Base-by-base conservation (phyloP, 1,140 invertebrate species). In the Hylyphantes graminicola region DNA sequence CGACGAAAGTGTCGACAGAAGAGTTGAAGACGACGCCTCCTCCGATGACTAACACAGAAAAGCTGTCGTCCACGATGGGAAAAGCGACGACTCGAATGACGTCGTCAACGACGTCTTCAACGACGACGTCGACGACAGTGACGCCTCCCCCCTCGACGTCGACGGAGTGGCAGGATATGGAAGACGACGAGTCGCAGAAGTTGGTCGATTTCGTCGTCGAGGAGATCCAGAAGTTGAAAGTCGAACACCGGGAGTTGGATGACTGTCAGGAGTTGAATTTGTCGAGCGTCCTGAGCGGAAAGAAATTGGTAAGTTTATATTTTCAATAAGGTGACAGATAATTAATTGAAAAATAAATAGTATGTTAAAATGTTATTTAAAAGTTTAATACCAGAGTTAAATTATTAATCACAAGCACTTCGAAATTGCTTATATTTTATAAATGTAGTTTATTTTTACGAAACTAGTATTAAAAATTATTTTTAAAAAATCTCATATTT, bases 221-320 rank as follows among this genome's bases (percentile, higher is more conserved):
- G 9, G 78, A 85, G 21, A 85, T 85, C 15, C 77, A 85, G 76
- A 85, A 85, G 35, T 17, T 85, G 35, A 85, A 85, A 64, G 48
- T 85, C 53, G 85, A 85, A n/a, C 85, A 85, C 50, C 57, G 61
- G 19, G 85, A 85, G 51, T 72, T 85, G 61, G 85, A 85, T 72
- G 85, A 85, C 5, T 85, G 85, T 53, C 77, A 81, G 13, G 85
- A 78, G 48, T 50, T 85, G 19, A 78, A 85, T 15, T 51, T 85
- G 21, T 77, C 78, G 0, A 85, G 77, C 15, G 72, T 85, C 2
- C 54, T 85, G 0, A 80, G 85, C 50, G 78, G 77, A 48, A 81
- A 81, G 48, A 85, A 85, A 70, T 17, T 80, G 78, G 85, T 85
- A 63, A 73, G 76, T 73, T 57, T 35, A 7, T 48, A 17, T 13